phyloP scores from a whole-genome alignment of 2,113 vertebrate species.

The Conger conger region DNA sequence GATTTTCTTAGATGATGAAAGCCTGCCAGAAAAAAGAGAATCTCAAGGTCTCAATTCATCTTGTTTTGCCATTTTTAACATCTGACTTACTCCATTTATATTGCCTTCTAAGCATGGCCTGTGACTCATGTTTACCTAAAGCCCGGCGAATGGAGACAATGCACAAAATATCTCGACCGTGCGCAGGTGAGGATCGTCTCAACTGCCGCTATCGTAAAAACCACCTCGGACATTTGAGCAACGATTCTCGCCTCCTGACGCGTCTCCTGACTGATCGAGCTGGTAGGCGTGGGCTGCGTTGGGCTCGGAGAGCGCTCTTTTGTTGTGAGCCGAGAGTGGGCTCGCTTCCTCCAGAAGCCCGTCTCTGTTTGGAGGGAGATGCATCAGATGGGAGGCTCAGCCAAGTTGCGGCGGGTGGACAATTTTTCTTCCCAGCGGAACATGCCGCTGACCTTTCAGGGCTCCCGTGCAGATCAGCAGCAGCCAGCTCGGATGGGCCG shows the following conservation, averaged over 20 bases:
- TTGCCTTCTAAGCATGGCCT: background rate
- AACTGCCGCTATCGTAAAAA: background rate
- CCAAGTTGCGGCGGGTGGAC: background rate
- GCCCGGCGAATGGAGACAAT: background rate
- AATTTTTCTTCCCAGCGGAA: background rate
- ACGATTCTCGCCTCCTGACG: background rate
- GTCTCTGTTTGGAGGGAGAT: background rate
- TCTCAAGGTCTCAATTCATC: background rate
- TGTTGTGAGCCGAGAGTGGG: background rate
- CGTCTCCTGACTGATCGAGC: background rate
- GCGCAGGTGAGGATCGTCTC: background rate
- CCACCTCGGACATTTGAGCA: background rate
- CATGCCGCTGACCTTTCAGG: background rate
- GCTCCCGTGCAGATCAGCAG: background rate
- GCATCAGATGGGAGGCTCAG: background rate
- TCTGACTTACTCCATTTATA: too few species aligned
- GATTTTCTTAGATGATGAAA: slow-evolving; percentile 1
- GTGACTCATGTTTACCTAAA: background rate
- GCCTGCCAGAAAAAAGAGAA: background rate
- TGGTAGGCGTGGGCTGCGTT: background rate
- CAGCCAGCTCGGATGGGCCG: too few species aligned
- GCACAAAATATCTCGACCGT: background rate
- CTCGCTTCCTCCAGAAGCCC: too few species aligned
- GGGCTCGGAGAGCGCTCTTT: background rate
- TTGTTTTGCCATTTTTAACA: too few species aligned